Percentiles rank a stretch among this genome's conserved stretches.
phyloP scores from a whole-genome alignment of 2,113 vertebrate genomes.

The Pristiophorus japonicus region DNA sequence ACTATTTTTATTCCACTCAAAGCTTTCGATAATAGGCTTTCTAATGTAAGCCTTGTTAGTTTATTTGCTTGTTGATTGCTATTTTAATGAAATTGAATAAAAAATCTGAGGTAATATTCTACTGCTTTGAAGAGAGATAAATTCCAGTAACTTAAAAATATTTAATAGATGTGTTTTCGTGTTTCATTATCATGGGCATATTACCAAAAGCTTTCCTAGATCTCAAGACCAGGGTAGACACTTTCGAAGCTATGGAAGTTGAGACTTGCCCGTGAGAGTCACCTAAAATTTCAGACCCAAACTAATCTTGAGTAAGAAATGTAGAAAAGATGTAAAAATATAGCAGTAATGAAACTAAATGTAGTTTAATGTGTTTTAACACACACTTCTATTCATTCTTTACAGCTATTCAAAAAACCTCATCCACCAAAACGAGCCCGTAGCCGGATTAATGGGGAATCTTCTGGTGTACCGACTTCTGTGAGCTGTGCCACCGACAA shows the following conservation, averaged over 20 bases:
- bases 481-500: slow-evolving; percentile 74
- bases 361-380: not conserved
- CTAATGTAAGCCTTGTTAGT: not conserved
- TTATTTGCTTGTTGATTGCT: not conserved
- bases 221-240: no score
- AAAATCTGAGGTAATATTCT: not conserved
- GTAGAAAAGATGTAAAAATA: not conserved
- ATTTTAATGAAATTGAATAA: not conserved
- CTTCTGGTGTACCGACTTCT: slow-evolving; percentile 57
- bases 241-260: not conserved
- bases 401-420: slow-evolving; percentile 92
- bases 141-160: not conserved
- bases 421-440: slow-evolving; percentile 93
- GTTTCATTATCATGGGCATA: not conserved
- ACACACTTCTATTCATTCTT: not conserved
- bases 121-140: not conserved
- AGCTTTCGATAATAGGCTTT: not conserved
- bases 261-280: not conserved
- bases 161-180: not conserved
- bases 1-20: no score
- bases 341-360: not conserved
- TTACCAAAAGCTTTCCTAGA: not conserved
- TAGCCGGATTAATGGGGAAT: slow-evolving; percentile 79
- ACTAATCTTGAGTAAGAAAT: no score
- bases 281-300: not conserved